phyloP scores from a whole-genome alignment of 2,888 invertebrate species.

The Liposcelis brunnea region DNA sequence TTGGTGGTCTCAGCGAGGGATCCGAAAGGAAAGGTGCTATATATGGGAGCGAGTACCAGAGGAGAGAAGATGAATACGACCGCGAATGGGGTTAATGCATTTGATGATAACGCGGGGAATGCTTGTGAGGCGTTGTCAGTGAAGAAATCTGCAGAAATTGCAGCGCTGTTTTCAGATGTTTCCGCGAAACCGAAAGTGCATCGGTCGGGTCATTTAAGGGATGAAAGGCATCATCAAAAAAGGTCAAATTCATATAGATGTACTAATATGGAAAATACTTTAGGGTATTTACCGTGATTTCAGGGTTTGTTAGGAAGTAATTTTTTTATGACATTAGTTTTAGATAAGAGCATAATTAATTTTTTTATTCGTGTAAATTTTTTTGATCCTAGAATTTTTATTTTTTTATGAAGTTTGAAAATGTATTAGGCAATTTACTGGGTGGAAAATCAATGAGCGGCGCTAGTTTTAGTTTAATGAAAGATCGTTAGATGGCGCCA shows the following conservation, averaged over 20 bases:
- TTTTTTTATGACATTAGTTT: too few species aligned
- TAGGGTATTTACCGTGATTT: conserved; percentile 45
- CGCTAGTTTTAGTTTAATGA: too few species aligned
- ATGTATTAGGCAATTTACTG: too few species aligned
- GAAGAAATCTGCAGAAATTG: conserved; percentile 78
- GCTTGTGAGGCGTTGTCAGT: conserved; percentile 53
- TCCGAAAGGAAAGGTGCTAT: conserved; percentile 29
- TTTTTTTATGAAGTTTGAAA: too few species aligned
- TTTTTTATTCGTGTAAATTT: too few species aligned
- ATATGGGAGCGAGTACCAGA: conserved; percentile 23
- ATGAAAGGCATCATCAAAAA: conserved; percentile 17
- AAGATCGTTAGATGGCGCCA: too few species aligned
- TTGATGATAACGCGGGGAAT: not conserved
- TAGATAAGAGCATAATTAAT: too few species aligned
- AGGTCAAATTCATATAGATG: conserved; percentile 17
- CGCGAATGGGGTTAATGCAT: not conserved
- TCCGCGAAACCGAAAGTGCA: conserved; percentile 11
- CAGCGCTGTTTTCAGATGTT: conserved; percentile 63
- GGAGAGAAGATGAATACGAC: not conserved
- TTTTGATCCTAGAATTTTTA: too few species aligned
- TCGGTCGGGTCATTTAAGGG: not conserved
- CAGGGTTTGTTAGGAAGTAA: too few species aligned
- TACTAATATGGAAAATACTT: conserved; percentile 41
- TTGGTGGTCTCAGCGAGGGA: conserved; percentile 32
- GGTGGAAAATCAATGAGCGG: too few species aligned